Evolutionary conservation across 2,797 vertebrate species (phyloP).

Genomic region (Paramormyrops hopkinsi): DNA sequence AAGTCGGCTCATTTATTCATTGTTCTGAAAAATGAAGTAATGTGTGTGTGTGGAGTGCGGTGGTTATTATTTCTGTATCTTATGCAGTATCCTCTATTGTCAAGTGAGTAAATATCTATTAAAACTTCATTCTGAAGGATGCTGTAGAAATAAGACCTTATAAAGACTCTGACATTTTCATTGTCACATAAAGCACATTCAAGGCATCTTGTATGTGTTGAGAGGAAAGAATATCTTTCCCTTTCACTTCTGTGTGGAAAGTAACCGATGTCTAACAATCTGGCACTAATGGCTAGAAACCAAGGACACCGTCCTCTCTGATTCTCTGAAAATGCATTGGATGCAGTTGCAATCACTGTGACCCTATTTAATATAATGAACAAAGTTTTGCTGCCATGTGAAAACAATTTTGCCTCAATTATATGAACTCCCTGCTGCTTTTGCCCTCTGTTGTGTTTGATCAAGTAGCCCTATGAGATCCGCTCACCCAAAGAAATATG

Average conservation of each 20-base stretch:
- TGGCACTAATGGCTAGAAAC: constrained; percentile 45
- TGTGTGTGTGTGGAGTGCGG: background rate
- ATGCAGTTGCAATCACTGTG: constrained; percentile 47
- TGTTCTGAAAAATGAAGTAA: background rate
- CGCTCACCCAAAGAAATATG: constrained; percentile 57
- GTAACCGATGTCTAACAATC: constrained; percentile 48
- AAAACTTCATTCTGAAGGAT: background rate
- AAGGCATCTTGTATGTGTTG: background rate
- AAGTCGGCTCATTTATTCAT: background rate
- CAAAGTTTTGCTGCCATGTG: constrained; percentile 65
- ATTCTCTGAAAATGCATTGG: constrained; percentile 40
- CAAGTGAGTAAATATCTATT: background rate
- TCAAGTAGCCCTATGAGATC: constrained; percentile 49
- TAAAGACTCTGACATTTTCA: constrained; percentile 6
- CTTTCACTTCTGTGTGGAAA: constrained; percentile 42
- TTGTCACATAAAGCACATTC: constrained; percentile 23
- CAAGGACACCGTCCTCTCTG: constrained; percentile 44
- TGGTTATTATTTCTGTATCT: background rate
- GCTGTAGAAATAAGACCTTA: background rate
- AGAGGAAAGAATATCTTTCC: constrained; percentile 33
- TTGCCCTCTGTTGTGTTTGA: constrained; percentile 55
- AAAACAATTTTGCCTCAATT: constrained; percentile 71
- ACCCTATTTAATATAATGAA: constrained; percentile 53
- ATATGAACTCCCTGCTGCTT: constrained; percentile 68
- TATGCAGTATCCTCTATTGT: background rate